A percentile compares a stretch with the other conserved stretches of the same genome.
phyloP scores from a whole-genome alignment of 2,113 vertebrate genomes.

The Solea senegalensis region DNA sequence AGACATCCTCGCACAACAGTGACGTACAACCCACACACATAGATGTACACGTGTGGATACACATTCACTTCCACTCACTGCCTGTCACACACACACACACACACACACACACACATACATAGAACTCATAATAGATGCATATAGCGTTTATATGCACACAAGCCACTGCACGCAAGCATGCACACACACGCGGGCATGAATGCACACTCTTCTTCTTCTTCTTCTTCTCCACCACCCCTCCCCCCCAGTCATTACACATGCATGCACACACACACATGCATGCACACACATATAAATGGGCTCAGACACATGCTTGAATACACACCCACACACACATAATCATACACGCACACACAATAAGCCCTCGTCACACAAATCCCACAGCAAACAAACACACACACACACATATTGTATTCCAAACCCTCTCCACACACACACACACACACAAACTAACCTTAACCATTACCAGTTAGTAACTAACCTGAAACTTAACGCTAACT shows the following conservation, averaged over 20 bases:
- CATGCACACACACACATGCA: slow-evolving; percentile 12
- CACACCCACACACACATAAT: slow-evolving; percentile 27
- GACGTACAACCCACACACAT: slow-evolving; percentile 43
- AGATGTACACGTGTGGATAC: slow-evolving; percentile 31
- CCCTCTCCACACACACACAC: slow-evolving; percentile 14
- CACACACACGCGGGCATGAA: slow-evolving; percentile 14
- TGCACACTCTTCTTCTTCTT: neutral
- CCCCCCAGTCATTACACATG: neutral
- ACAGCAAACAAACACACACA: slow-evolving; percentile 12
- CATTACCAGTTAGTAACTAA: too few species aligned
- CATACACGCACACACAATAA: slow-evolving; percentile 30
- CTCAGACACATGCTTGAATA: slow-evolving; percentile 32
- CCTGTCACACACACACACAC: slow-evolving; percentile 43
- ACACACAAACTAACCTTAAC: neutral
- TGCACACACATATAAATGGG: slow-evolving; percentile 43
- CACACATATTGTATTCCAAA: slow-evolving; percentile 9
- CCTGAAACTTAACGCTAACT: too few species aligned
- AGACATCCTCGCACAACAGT: slow-evolving; percentile 2
- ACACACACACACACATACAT: neutral
- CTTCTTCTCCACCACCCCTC: neutral
- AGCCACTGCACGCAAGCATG: neutral
- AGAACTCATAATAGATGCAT: slow-evolving; percentile 55
- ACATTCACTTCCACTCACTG: slow-evolving; percentile 22
- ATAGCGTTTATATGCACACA: slow-evolving; percentile 19
- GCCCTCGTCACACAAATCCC: slow-evolving; percentile 44